Percentiles rank a stretch among this genome's conserved stretches.
These are phyloP conservation scores for Pteromalus puparum DNA, from an alignment of 1,140 invertebrate species.

Conservation along the genomic window DNA sequence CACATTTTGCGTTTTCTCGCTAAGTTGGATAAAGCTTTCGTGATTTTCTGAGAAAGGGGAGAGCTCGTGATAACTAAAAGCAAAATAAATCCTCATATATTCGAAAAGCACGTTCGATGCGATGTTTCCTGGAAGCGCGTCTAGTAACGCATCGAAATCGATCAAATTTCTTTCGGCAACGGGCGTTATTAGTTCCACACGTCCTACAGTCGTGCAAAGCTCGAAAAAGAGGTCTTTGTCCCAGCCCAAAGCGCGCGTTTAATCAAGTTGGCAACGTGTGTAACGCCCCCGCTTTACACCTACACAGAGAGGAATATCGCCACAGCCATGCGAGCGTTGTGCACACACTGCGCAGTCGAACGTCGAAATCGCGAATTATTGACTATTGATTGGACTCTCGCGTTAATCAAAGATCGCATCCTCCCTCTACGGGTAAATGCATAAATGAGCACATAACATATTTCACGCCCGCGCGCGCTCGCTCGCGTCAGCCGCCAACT, in stretches of 20 bases:
- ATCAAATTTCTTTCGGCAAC: background rate
- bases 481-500: too few relatives aligned
- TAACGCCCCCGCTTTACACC: too few relatives aligned
- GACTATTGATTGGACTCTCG: constrained; percentile 20
- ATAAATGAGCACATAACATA: constrained; percentile 35
- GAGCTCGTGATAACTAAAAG: background rate
- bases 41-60: too few relatives aligned
- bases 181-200: background rate
- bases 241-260: background rate
- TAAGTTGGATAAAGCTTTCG: too few relatives aligned
- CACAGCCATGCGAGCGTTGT: background rate
- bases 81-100: too few relatives aligned
- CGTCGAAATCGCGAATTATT: constrained; percentile 22
- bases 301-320: background rate
- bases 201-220: background rate
- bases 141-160: too few relatives aligned
- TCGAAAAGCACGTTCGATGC: background rate
- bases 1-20: too few relatives aligned
- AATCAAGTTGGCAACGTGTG: background rate
- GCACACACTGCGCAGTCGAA: background rate
- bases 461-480: background rate
- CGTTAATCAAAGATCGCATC: constrained; percentile 34
- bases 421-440: constrained; percentile 9
- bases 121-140: too few relatives aligned
- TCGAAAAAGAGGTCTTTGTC: background rate